A percentile compares a stretch with the other conserved stretches of the same genome.
Evolutionary conservation across 2,888 invertebrate genomes (phyloP).

Genomic region (Epistrophe grossulariae): DNA sequence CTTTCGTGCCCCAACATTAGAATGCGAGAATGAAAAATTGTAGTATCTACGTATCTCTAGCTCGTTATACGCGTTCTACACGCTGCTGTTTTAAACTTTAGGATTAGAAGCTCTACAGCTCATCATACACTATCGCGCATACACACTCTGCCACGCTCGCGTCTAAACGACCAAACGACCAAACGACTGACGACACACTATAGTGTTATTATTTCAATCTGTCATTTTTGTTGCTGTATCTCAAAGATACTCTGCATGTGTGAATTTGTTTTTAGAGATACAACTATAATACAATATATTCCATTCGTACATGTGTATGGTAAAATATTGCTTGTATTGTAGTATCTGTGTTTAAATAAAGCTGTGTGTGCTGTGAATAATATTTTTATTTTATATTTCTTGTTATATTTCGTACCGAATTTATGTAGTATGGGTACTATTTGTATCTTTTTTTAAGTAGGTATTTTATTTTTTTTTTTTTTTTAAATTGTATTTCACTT

Average conservation of each 20-base stretch:
- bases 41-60: constrained; percentile 61
- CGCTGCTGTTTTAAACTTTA: constrained; percentile 41
- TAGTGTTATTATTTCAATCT: constrained; percentile 24
- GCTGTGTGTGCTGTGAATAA: constrained; percentile 52
- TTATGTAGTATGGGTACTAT: constrained; percentile 44
- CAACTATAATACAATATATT: constrained; percentile 43
- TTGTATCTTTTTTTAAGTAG: constrained; percentile 36
- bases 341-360: constrained; percentile 47
- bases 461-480: constrained; percentile 9
- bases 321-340: background rate
- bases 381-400: constrained; percentile 53
- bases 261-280: constrained; percentile 59
- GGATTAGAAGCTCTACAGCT: constrained; percentile 59
- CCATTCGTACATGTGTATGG: constrained; percentile 30
- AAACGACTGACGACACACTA: constrained; percentile 23
- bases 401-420: constrained; percentile 68
- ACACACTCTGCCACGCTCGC: constrained; percentile 3
- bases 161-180: constrained; percentile 7
- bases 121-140: constrained; percentile 39
- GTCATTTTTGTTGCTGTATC: constrained; percentile 30
- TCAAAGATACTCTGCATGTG: constrained; percentile 51
- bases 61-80: constrained; percentile 23
- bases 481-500: constrained; percentile 71
- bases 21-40: constrained; percentile 65
- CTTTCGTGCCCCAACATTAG: constrained; percentile 53